These are phyloP conservation scores for Sipha flava DNA, from an alignment of 1,140 invertebrate species.

Conservation along the genomic window DNA sequence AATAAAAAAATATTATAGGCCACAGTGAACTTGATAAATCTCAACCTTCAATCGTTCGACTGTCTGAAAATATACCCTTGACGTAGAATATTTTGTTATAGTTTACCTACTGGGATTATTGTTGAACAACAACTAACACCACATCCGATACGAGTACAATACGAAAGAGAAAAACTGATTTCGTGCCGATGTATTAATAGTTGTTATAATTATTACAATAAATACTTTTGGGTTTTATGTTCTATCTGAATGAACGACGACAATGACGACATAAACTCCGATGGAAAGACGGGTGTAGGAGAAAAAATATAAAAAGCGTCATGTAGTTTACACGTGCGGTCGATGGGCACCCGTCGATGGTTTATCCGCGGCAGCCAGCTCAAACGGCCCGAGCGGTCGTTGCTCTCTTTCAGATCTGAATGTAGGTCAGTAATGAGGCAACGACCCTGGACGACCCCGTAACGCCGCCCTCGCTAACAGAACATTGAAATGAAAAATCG, in stretches of 20 bases:
- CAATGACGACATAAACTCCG: neutral
- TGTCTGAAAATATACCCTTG: neutral
- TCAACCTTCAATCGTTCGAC: neutral
- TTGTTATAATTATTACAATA: too few species aligned
- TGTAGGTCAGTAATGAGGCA: conserved; percentile 33
- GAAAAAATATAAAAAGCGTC: neutral
- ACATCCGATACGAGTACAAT: too few species aligned
- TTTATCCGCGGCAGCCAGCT: neutral
- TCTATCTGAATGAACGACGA: too few species aligned
- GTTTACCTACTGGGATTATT: too few species aligned
- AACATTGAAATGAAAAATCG: neutral
- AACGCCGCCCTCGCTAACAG: neutral
- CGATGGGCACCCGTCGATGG: conserved; percentile 1
- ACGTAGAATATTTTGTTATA: neutral
- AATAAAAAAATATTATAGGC: too few species aligned
- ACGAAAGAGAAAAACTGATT: too few species aligned
- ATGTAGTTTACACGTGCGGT: neutral
- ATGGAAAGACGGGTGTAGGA: neutral
- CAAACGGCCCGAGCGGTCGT: conserved; percentile 17
- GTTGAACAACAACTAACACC: too few species aligned
- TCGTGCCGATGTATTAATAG: too few species aligned
- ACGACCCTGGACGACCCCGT: conserved; percentile 28
- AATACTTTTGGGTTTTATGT: too few species aligned
- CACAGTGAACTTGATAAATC: neutral
- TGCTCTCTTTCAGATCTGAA: conserved; percentile 28